Percentiles rank a stretch among this genome's conserved stretches.
These are phyloP conservation scores for Xenopus petersii DNA, from an alignment of 2,797 vertebrate species.

Conservation along the genomic window DNA sequence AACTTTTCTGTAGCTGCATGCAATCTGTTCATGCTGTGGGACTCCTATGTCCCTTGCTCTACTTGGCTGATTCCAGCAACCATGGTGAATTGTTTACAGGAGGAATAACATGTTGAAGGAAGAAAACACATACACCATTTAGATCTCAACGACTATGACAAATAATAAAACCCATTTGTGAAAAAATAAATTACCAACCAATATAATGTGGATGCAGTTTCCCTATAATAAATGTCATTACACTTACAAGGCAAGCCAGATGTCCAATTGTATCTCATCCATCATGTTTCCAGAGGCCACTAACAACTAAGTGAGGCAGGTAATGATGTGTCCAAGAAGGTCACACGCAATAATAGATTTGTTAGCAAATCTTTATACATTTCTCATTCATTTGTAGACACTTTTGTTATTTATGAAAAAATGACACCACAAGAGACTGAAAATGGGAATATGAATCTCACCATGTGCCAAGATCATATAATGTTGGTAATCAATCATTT, in stretches of 20 bases:
- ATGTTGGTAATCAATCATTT: slow-evolving; percentile 29
- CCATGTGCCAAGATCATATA: background rate
- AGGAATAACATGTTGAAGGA: too few relatives aligned
- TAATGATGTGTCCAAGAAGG: slow-evolving; percentile 16
- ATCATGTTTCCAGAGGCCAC: slow-evolving; percentile 8
- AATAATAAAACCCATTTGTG: too few relatives aligned
- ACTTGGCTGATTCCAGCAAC: too few relatives aligned
- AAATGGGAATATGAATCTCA: slow-evolving; percentile 9
- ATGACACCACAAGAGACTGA: slow-evolving; percentile 1
- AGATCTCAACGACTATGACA: too few relatives aligned
- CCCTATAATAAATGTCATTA: too few relatives aligned
- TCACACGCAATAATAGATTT: slow-evolving; percentile 6
- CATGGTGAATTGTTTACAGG: too few relatives aligned
- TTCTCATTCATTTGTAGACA: background rate
- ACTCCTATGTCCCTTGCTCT: too few relatives aligned
- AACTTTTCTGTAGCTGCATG: too few relatives aligned
- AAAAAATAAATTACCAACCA: too few relatives aligned
- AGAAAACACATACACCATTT: too few relatives aligned
- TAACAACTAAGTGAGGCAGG: slow-evolving; percentile 9
- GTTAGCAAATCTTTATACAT: background rate
- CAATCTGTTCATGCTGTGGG: too few relatives aligned
- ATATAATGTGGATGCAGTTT: too few relatives aligned
- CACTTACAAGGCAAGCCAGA: background rate
- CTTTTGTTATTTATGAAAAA: slow-evolving; percentile 11
- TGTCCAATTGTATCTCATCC: slow-evolving; percentile 1